Conservation (phyloP, 2,797 vertebrate species). For the Loriculus beryllinus region DNA sequence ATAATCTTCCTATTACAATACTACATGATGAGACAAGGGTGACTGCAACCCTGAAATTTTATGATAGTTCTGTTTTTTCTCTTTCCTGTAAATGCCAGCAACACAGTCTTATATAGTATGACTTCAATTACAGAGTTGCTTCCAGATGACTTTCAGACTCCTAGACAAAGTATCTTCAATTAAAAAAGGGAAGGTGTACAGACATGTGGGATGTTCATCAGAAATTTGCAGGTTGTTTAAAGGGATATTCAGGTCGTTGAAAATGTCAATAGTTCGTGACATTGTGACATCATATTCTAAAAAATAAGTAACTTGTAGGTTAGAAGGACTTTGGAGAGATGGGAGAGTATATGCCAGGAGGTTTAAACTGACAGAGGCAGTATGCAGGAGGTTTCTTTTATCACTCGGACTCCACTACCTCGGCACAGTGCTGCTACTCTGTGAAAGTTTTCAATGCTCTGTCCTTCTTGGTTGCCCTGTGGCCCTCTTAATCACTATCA, state of each 20-base stretch:
- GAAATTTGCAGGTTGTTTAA: background rate
- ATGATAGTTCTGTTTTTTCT: background rate
- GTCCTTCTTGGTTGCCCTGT: background rate
- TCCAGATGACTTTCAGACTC: conserved; percentile 12
- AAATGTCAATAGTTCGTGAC: background rate
- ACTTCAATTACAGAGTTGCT: background rate
- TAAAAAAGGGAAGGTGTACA: background rate
- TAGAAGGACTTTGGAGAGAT: background rate
- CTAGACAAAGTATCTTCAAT: background rate
- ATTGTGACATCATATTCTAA: background rate
- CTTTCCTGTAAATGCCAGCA: conserved; percentile 16
- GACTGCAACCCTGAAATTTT: conserved; percentile 30
- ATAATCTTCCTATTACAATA: conserved; percentile 2
- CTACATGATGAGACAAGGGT: background rate
- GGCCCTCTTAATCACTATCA: background rate
- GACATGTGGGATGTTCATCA: background rate
- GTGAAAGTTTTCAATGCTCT: background rate
- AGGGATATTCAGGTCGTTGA: background rate
- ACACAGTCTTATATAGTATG: background rate
- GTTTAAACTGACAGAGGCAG: background rate
- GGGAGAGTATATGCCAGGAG: background rate
- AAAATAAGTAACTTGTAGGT: background rate
- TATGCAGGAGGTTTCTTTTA: background rate
- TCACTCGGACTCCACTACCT: background rate
- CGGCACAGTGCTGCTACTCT: background rate